Evolutionary conservation across 2,113 vertebrate species (phyloP), one percentile per base, ranked within the genome.

Genomic region (Charina bottae): DNA sequence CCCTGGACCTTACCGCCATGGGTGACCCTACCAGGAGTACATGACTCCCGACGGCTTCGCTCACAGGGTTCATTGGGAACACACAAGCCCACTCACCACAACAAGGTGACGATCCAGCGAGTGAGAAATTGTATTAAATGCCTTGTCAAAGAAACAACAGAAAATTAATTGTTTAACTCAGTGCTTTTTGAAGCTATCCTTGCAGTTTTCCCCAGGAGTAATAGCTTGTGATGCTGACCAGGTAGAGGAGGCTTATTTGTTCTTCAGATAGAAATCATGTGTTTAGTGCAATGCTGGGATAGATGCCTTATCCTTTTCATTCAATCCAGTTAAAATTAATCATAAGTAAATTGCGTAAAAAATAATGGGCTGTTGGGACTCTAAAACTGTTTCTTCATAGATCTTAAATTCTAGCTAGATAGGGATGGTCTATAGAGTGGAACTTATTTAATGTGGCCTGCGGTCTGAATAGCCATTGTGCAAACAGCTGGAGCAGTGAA

Each of bases 71-170:
- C n/a, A n/a, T n/a, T n/a, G n/a, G n/a, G n/a, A n/a, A n/a, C n/a
- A n/a, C n/a, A n/a, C n/a, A n/a, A n/a, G n/a, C n/a, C n/a, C n/a
- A n/a, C n/a, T n/a, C n/a, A n/a, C n/a, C n/a, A n/a, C n/a, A n/a
- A n/a, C n/a, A n/a, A n/a, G n/a, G n/a, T n/a, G n/a, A n/a, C n/a
- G n/a, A n/a, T n/a, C n/a, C n/a, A n/a, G n/a, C n/a, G n/a, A n/a
- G n/a, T n/a, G n/a, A n/a, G n/a, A 55, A 46, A n/a, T 91, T 55
- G 54, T 49, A 23, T 88, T 93, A 78, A 91, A 59, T 93, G 2
- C n/a, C 9, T 91, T 33, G 87, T 60, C 94, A 58, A 91, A 87
- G 90, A 94, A n/a, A 2, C 88, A 59, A 55, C 88, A 89, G 15
- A 85, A 23, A 60, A 59, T 93, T 93, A 88, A 89, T 28, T 94